Evolutionary conservation across 2,113 vertebrate genomes (phyloP), one percentile per base, ranked within the genome.

Genomic region (Raja brachyura): DNA sequence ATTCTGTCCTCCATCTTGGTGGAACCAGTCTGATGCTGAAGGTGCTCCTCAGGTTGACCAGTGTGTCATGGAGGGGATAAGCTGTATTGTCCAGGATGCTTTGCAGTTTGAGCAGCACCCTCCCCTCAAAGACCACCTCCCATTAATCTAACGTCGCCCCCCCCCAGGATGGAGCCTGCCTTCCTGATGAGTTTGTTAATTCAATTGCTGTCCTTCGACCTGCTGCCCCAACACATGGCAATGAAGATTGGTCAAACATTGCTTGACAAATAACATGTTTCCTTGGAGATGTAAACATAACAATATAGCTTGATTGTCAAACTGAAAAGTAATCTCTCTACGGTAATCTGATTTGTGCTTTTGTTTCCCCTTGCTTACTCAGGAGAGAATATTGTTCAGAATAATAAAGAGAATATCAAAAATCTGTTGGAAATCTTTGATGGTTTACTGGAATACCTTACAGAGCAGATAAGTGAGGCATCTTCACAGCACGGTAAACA

Each of bases 371-470:
- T 73, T 63, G 18, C 39, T 73, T 54, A 20, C 68, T 88, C 94
- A 99, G 99, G 99, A 94, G 98, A 99, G 95, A 99, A 98, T 95
- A 96, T 99, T 93, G 97, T 99, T 94, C 96, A 95, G 94, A 98
- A 98, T 90, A 97, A 99, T 94, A 95, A 93, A 93, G 97, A 99
- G 93, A 98, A 98, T 10, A 97, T 99, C 94, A 96, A 94, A 95
- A 99, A 99, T 95, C 97, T 99, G 59, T 94, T 99, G 0, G 99
- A 99, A 97, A 99, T 99, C 95, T 98, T 99, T 94, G 98, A 99
- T 95, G 98, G 98, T 0, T 96, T 99, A 94, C 94, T 99, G 94
- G 98, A 99, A 85, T 99, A 99, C 94, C 98, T 99, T 70, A 98
- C 96, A 7, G 98, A 99, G 95, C 97, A 97, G 94, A 96, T 95